A percentile compares a stretch with the other conserved stretches of the same genome.
These are phyloP conservation scores for Brachionus asplanchnoidis DNA, from an alignment of 1,140 invertebrate species.

Conservation along the genomic window DNA sequence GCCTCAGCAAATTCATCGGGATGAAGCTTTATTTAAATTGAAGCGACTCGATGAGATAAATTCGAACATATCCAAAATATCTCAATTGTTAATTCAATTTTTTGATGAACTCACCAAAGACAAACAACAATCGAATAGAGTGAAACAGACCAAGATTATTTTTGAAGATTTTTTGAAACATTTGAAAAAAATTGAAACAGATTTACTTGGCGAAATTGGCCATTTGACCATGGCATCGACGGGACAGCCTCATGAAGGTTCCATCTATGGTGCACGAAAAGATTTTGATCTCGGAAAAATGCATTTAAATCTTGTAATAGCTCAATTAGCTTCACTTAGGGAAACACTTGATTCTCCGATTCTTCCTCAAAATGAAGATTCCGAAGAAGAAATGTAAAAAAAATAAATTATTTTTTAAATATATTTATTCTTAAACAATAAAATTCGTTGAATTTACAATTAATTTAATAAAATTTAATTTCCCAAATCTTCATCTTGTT, in stretches of 20 bases:
- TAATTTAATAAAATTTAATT: neutral
- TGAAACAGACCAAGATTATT: conserved; percentile 28
- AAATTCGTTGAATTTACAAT: neutral
- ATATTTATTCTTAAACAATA: neutral
- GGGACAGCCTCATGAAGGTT: conserved; percentile 33
- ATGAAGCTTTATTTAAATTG: neutral
- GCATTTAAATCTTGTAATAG: conserved; percentile 10
- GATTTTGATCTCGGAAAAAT: conserved; percentile 41
- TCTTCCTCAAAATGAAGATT: neutral
- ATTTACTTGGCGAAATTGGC: neutral
- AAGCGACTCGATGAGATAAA: conserved; percentile 40
- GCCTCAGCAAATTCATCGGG: conserved; percentile 15
- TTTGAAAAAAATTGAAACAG: conserved; percentile 33
- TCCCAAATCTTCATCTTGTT: conserved; percentile 42
- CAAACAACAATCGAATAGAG: conserved; percentile 25
- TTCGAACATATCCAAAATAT: conserved; percentile 1
- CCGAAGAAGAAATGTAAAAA: neutral
- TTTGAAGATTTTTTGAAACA: conserved; percentile 39
- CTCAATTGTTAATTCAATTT: conserved; percentile 22
- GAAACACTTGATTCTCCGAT: neutral
- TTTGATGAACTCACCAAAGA: conserved; percentile 39
- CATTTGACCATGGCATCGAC: conserved; percentile 22
- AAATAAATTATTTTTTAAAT: neutral
- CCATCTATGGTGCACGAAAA: conserved; percentile 40
- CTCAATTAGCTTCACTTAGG: neutral